Conservation (phyloP, 2,797 vertebrate genomes). For the Phataginus tricuspis region DNA sequence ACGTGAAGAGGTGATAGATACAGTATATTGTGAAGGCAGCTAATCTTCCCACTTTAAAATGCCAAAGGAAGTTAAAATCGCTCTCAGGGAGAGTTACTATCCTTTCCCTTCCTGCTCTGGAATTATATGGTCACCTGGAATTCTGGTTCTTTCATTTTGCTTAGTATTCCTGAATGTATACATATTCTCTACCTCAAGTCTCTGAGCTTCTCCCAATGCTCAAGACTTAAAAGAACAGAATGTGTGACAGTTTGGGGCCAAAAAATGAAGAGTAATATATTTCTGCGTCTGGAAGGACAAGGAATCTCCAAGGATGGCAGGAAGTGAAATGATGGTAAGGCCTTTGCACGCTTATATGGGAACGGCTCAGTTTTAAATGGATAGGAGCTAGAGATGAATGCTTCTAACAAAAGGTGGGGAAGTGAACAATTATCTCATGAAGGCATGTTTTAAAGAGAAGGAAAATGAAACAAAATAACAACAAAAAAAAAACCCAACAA, state of each 20-base stretch:
- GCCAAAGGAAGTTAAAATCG: neutral
- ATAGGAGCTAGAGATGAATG: neutral
- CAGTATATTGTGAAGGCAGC: neutral
- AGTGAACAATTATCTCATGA: neutral
- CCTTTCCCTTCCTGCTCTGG: neutral
- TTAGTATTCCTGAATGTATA: neutral
- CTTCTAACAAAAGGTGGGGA: neutral
- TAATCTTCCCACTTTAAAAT: slow-evolving; percentile 53
- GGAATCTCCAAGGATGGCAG: neutral
- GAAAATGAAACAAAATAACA: neutral
- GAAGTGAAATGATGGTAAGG: neutral
- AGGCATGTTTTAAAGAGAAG: neutral
- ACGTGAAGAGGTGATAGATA: neutral
- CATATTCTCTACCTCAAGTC: neutral
- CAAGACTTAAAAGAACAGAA: neutral
- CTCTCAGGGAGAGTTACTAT: neutral
- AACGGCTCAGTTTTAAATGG: neutral
- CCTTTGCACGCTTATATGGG: neutral
- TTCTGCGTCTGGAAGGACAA: neutral
- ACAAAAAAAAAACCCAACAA: neutral
- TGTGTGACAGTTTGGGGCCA: neutral
- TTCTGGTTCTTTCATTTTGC: slow-evolving; percentile 32
- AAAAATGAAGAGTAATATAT: neutral
- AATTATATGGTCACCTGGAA: slow-evolving; percentile 50
- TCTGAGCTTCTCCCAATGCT: neutral